phyloP scores from a whole-genome alignment of 2,888 invertebrate genomes.

The Orthosia cruda region DNA sequence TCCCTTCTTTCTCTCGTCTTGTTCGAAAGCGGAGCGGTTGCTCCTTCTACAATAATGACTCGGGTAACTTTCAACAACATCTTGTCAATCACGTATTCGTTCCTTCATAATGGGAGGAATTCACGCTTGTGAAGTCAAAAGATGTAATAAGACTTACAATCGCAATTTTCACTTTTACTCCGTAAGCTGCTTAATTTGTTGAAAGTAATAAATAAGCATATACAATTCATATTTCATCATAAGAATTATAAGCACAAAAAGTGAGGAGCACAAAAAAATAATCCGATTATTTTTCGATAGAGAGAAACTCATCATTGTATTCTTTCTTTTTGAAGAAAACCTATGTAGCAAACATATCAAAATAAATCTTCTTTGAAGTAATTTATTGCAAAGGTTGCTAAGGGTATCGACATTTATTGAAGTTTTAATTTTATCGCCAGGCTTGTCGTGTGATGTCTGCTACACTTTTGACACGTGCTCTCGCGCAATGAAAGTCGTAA shows the following conservation, averaged over 20 bases:
- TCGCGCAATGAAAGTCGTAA: slow-evolving; percentile 84
- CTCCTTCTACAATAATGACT: slow-evolving; percentile 75
- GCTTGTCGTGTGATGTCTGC: slow-evolving; percentile 61
- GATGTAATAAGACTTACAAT: no score
- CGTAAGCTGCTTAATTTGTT: slow-evolving; percentile 57
- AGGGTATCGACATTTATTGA: slow-evolving; percentile 44
- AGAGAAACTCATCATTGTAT: slow-evolving; percentile 52
- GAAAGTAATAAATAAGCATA: slow-evolving; percentile 62
- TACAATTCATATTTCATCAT: slow-evolving; percentile 52
- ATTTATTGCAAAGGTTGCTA: slow-evolving; percentile 40
- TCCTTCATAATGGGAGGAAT: no score
- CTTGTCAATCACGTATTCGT: slow-evolving; percentile 35
- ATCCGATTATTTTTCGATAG: slow-evolving; percentile 70
- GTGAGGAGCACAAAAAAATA: slow-evolving; percentile 63
- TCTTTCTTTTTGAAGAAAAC: slow-evolving; percentile 35
- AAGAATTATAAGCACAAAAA: slow-evolving; percentile 46
- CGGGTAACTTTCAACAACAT: slow-evolving; percentile 63
- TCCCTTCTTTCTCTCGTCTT: slow-evolving; percentile 81
- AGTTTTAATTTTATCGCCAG: slow-evolving; percentile 73
- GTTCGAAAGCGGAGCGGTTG: slow-evolving; percentile 81
- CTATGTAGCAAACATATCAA: slow-evolving; percentile 29
- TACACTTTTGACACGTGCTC: slow-evolving; percentile 84
- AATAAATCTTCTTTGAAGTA: slow-evolving; percentile 47
- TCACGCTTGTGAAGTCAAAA: no score
- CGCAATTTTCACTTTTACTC: slow-evolving; percentile 18